Conservation (phyloP, 2,113 vertebrate genomes). For the Lagopus leucura region DNA sequence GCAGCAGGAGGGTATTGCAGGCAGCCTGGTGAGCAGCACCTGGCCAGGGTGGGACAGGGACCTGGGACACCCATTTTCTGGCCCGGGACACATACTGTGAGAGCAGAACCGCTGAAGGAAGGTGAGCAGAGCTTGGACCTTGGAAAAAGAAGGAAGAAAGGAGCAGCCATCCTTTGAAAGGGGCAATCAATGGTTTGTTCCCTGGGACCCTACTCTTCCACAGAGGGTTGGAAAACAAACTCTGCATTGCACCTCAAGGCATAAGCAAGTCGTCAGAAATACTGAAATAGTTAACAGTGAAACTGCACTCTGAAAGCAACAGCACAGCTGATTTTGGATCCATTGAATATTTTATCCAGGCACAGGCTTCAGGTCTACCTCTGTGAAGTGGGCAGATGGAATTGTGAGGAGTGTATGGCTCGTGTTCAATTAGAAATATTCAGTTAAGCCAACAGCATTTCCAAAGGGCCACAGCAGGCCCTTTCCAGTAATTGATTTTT, state of each 20-base stretch:
- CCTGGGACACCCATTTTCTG: background rate
- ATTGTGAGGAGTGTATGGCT: background rate
- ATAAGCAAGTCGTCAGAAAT: background rate
- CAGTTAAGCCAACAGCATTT: constrained; percentile 54
- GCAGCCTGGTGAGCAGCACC: background rate
- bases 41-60: background rate
- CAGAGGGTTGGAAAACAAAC: fast-evolving
- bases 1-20: background rate
- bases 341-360: background rate
- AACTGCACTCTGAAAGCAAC: background rate
- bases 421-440: constrained; percentile 63
- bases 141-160: background rate
- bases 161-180: background rate
- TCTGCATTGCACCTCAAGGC: background rate
- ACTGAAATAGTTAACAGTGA: background rate
- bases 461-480: constrained; percentile 32
- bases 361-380: background rate
- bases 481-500: constrained; percentile 67
- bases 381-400: background rate
- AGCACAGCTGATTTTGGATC: background rate
- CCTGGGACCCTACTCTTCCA: background rate
- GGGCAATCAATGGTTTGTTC: background rate
- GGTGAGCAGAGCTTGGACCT: background rate
- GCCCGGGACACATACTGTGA: background rate
- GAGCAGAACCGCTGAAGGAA: background rate